Evolutionary conservation across 2,888 invertebrate species (phyloP), one percentile per base, ranked within the genome.

Genomic region (Dryobota labecula): DNA sequence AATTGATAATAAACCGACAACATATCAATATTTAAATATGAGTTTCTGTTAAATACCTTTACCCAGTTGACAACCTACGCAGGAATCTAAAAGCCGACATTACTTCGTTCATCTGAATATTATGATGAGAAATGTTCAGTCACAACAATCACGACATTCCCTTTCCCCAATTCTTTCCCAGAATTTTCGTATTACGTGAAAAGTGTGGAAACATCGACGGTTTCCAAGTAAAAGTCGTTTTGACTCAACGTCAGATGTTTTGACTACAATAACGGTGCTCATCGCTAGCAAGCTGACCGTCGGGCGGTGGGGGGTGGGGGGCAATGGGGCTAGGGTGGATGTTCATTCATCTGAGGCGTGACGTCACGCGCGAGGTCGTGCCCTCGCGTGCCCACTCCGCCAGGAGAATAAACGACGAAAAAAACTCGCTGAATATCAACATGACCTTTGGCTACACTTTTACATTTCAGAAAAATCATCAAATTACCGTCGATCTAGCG

Each of bases 301-400:
- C 84, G 84, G 86, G 87, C 76, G 87, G 84, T 83, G 78, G 80
- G 82, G 80, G 78, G 69, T 66, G 72, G 79, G 82, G 77, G 80
- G 82, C 74, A 73, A 76, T 70, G 73, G 81, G 88, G 89, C 72
- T 84, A 78, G 87, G 90, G 91, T 87, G 89, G 90, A 80, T 92
- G 93, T 93, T 94, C 95, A 94, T 95, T 95, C 95, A 95, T 94
- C 93, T 92, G 92, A 87, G 83, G 82, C 88, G 90, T 94, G 94
- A 94, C 95, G 95, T 94, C 94, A 94, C 90, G 87, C 83, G 80
- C 91, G 92, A 92, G 95, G 94, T 94, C 94, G 88, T 93, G 94
- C 91, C 94, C 95, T 92, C 92, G 88, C 83, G 85, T 84, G 86
- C 81, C 84, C 85, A 88, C 84, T 88, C 84, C 78, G 84, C 62